phyloP scores from a whole-genome alignment of 2,888 invertebrate species.

The Eubasilissa splendida region DNA sequence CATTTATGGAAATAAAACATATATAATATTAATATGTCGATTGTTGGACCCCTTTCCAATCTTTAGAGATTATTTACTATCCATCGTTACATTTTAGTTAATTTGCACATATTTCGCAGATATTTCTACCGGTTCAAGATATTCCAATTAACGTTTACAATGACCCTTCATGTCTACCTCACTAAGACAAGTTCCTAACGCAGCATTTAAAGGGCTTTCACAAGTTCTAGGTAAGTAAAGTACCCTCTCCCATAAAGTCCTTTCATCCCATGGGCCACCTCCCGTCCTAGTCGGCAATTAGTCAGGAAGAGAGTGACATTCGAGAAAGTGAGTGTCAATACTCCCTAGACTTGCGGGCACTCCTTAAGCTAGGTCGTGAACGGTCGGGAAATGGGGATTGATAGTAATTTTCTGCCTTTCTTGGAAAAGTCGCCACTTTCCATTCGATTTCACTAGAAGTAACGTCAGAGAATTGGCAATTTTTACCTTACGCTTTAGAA shows the following conservation, averaged over 20 bases:
- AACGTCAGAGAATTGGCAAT: not conserved
- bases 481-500: not conserved
- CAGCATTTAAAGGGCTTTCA: conserved; percentile 19
- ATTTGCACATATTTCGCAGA: too few relatives aligned
- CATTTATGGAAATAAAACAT: too few relatives aligned
- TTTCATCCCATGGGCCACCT: conserved; percentile 13
- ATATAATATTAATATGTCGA: too few relatives aligned
- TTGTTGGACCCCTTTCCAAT: too few relatives aligned
- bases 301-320: conserved; percentile 50
- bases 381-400: not conserved
- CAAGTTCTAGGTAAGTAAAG: conserved; percentile 16
- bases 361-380: conserved; percentile 12
- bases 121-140: not conserved
- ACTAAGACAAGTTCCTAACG: conserved; percentile 30
- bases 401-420: not conserved
- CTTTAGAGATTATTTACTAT: too few relatives aligned
- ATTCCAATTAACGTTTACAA: conserved; percentile 22
- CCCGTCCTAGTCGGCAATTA: conserved; percentile 43
- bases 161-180: conserved; percentile 13
- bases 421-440: not conserved
- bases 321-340: conserved; percentile 48
- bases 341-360: conserved; percentile 24
- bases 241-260: not conserved
- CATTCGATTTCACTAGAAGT: not conserved
- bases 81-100: too few relatives aligned